These are phyloP conservation scores for Teinopalpus imperialis DNA, from an alignment of 2,888 invertebrate species.

Conservation along the genomic window DNA sequence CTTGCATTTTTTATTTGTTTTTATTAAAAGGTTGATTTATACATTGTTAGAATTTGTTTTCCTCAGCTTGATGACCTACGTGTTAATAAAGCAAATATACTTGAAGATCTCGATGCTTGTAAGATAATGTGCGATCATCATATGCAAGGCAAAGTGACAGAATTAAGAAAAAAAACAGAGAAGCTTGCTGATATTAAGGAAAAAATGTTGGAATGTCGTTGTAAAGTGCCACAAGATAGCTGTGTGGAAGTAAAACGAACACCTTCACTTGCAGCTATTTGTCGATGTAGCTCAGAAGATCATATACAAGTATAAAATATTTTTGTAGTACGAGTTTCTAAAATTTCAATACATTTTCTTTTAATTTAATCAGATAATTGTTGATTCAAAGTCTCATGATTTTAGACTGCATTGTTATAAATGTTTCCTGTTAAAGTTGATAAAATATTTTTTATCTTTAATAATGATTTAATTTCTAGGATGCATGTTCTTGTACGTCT, in stretches of 20 bases:
- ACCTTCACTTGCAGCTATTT: constrained; percentile 62
- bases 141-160: constrained; percentile 47
- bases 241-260: constrained; percentile 62
- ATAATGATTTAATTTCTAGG: constrained; percentile 47
- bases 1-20: no score
- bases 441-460: no score
- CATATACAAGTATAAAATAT: constrained; percentile 42
- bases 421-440: no score
- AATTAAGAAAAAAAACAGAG: constrained; percentile 48
- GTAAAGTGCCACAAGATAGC: constrained; percentile 56
- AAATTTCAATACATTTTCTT: constrained; percentile 3
- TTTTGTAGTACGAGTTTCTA: neutral
- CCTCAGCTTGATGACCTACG: constrained; percentile 52
- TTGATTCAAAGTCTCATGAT: no score
- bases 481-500: constrained; percentile 67
- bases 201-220: constrained; percentile 57
- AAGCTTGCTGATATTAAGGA: constrained; percentile 45
- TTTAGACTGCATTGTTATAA: no score
- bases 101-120: constrained; percentile 60
- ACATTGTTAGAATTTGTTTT: no score
- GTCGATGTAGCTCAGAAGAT: constrained; percentile 57
- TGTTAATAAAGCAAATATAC: constrained; percentile 48
- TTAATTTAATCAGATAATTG: neutral
- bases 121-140: constrained; percentile 50
- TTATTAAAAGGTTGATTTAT: no score